These are phyloP conservation scores for Erynnis tages DNA, from an alignment of 2,888 invertebrate genomes.

Conservation along the genomic window DNA sequence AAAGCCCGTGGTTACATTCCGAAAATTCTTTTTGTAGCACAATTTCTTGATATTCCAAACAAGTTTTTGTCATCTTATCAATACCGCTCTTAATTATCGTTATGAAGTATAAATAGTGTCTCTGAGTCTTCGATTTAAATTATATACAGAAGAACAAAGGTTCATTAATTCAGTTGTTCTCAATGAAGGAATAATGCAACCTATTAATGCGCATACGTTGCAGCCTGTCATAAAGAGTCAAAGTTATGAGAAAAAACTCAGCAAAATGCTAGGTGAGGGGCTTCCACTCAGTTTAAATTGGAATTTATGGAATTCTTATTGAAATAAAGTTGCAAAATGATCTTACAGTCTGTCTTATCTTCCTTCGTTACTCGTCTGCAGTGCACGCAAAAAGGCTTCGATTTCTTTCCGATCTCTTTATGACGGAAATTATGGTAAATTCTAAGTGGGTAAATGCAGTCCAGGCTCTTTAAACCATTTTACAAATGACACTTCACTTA, in stretches of 20 bases:
- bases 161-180: slow-evolving; percentile 43
- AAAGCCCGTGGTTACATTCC: neutral
- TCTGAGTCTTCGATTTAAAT: slow-evolving; percentile 33
- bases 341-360: too few relatives aligned
- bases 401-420: too few relatives aligned
- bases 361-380: too few relatives aligned
- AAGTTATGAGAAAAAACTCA: slow-evolving; percentile 41
- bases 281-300: neutral
- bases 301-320: neutral
- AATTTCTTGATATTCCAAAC: slow-evolving; percentile 12
- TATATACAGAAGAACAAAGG: slow-evolving; percentile 41
- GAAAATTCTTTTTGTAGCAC: slow-evolving; percentile 17
- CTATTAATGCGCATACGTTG: slow-evolving; percentile 53
- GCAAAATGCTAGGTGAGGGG: neutral
- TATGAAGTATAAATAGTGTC: slow-evolving; percentile 30
- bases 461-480: too few relatives aligned
- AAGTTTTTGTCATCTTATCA: slow-evolving; percentile 12
- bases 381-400: too few relatives aligned
- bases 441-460: too few relatives aligned
- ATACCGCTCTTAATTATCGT: slow-evolving; percentile 18
- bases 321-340: neutral
- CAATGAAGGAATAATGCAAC: slow-evolving; percentile 41
- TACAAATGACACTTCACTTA: too few relatives aligned
- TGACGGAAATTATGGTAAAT: too few relatives aligned
- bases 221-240: slow-evolving; percentile 55